Percentiles rank a stretch among this genome's conserved stretches.
phyloP scores from a whole-genome alignment of 2,888 invertebrate species.

The Conus canariensis region DNA sequence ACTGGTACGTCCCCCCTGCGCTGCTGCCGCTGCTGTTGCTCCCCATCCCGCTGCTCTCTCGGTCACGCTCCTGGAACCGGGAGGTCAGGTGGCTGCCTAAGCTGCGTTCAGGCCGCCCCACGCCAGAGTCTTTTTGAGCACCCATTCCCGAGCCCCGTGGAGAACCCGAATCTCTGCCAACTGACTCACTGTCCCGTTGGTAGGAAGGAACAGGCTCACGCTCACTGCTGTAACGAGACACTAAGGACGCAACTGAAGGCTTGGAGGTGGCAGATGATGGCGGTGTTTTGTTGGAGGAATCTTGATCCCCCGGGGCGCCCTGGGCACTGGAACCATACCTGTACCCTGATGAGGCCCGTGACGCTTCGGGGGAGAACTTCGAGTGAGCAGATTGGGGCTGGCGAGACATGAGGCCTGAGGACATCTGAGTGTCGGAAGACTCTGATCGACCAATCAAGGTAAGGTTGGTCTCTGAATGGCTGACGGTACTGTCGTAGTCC shows the following conservation, averaged over 20 bases:
- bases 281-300: background rate
- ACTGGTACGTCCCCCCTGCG: constrained; percentile 20
- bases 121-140: constrained; percentile 3
- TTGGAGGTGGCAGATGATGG: constrained; percentile 12
- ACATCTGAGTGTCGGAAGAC: constrained; percentile 54
- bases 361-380: constrained; percentile 56
- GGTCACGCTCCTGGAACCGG: constrained; percentile 48
- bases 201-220: constrained; percentile 20
- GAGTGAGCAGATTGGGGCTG: constrained; percentile 34
- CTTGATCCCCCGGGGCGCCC: background rate
- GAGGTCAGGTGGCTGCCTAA: constrained; percentile 47
- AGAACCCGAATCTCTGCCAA: constrained; percentile 34
- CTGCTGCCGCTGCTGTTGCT: constrained; percentile 51
- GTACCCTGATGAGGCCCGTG: constrained; percentile 45
- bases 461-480: constrained; percentile 79
- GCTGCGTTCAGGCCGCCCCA: constrained; percentile 33
- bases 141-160: background rate
- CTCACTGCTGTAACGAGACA: constrained; percentile 51
- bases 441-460: constrained; percentile 72
- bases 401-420: constrained; percentile 43
- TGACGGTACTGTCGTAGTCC: constrained; percentile 80
- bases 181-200: constrained; percentile 35
- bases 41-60: constrained; percentile 39
- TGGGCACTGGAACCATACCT: constrained; percentile 31
- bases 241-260: constrained; percentile 44